These are phyloP conservation scores for Silurus aristotelis DNA, from an alignment of 2,797 vertebrate species.

Conservation along the genomic window DNA sequence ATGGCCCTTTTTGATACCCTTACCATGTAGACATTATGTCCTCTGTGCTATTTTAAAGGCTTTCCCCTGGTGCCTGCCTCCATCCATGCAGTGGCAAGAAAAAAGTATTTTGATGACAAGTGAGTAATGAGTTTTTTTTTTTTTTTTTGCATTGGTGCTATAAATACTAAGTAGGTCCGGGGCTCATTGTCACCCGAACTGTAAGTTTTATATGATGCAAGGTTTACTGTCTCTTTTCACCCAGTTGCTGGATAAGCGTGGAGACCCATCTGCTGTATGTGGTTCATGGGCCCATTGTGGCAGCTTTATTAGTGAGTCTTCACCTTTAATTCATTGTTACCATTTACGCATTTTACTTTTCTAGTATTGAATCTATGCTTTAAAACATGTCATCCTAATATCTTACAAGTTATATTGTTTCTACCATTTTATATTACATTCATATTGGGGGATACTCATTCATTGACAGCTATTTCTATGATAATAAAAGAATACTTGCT, in stretches of 20 bases:
- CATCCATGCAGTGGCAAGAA: constrained; percentile 90
- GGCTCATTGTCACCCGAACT: constrained; percentile 12
- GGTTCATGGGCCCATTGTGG: constrained; percentile 95
- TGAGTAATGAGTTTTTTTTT: constrained; percentile 74
- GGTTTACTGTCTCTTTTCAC: constrained; percentile 49
- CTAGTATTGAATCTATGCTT: neutral
- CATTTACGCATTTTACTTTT: neutral
- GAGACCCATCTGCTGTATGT: constrained; percentile 95
- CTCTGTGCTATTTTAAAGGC: constrained; percentile 72
- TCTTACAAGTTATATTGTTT: neutral
- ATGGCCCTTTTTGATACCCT: neutral
- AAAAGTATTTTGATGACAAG: constrained; percentile 96
- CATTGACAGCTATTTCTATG: too few species aligned
- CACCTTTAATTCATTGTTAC: constrained; percentile 2
- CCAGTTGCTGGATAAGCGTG: constrained; percentile 97
- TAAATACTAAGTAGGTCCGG: constrained; percentile 57
- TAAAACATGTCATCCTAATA: neutral
- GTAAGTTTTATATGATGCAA: neutral
- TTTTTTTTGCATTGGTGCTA: constrained; percentile 50
- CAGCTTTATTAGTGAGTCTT: constrained; percentile 89
- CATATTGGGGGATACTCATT: too few species aligned
- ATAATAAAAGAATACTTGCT: too few species aligned
- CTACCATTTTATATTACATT: neutral
- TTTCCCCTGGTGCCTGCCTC: constrained; percentile 92
- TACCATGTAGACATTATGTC: neutral